These are phyloP conservation scores for Melanotaenia pygmaea DNA, from an alignment of 2,797 vertebrate genomes.

Conservation along the genomic window DNA sequence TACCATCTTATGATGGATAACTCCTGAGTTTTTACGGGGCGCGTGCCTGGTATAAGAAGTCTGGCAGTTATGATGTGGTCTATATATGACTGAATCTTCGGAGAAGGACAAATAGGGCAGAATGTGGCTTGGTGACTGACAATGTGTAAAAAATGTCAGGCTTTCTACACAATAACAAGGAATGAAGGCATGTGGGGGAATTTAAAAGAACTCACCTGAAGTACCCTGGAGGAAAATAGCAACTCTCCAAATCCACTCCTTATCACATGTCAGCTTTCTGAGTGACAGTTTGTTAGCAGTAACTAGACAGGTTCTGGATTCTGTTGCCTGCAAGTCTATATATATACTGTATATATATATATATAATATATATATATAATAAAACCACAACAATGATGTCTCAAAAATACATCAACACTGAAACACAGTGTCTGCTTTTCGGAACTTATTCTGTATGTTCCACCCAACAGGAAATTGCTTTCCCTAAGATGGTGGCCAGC, in stretches of 20 bases:
- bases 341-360: too few species aligned
- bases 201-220: conserved; percentile 37
- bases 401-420: neutral
- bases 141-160: conserved; percentile 40
- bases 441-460: conserved; percentile 31
- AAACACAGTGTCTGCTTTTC: neutral
- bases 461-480: conserved; percentile 89
- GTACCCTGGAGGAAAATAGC: conserved; percentile 8
- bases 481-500: conserved; percentile 99
- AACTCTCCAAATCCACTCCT: conserved; percentile 4
- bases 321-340: neutral
- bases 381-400: neutral
- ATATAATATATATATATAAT: too few species aligned
- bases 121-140: conserved; percentile 13
- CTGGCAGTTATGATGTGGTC: too few species aligned
- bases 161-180: conserved; percentile 60
- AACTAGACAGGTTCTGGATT: neutral
- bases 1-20: too few species aligned
- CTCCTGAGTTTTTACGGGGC: too few species aligned
- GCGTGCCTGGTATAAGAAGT: too few species aligned
- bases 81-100: neutral
- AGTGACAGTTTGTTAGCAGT: conserved; percentile 1
- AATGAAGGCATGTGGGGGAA: conserved; percentile 16
- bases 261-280: neutral
- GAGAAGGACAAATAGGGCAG: conserved; percentile 33